Base-by-base conservation (phyloP, 1,140 invertebrate species). In the Batillaria attramentaria region DNA sequence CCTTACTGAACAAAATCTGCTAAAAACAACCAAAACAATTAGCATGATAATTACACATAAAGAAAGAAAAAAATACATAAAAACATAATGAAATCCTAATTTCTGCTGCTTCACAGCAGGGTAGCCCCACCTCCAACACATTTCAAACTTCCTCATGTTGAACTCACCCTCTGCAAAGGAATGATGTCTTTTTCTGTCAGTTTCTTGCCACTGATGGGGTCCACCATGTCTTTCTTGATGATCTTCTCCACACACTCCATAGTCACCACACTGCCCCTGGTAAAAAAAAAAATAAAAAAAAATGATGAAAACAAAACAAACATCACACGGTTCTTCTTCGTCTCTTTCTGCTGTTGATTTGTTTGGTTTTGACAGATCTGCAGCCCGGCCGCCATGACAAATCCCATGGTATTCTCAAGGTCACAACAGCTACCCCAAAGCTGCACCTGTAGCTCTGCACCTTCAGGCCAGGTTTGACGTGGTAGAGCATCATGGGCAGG, bases 211-310 rank as follows among this genome's bases (percentile, higher is more conserved):
- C 96, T 98, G 0, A 98, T 93, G 0, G 98, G 98, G 93, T 99
- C 97, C 5, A 97, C 93, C 98, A 97, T 98, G 89, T 99, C 98
- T 88, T 98, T 98, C 86, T 96, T 97, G 66, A 99, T 97, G 5
- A 99, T 93, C 88, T 98, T 98, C 85, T 99, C 97, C 10, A 98
- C 94, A 92, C 97, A 99, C 89, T 99, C 97, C 93, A 97, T 93
- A 18, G 98, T 99, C 0, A 99, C 95, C 31, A 99, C 96, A 92
- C 97, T 94, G n/a, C 98, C 97, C 0, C 95, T 96, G 89, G 77
- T 92, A 92, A 66, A 74, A 5, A 75, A 72, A 57, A 46, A 24
- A 50, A 72, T 13, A 66, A 10, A 66, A 66, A 66, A 66, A 28
- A 66, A 50, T 50, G 46, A 50, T 13, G 24, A 24, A 50, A 10